Evolutionary conservation across 2,888 invertebrate species (phyloP).

Genomic region (Congeria kusceri): DNA sequence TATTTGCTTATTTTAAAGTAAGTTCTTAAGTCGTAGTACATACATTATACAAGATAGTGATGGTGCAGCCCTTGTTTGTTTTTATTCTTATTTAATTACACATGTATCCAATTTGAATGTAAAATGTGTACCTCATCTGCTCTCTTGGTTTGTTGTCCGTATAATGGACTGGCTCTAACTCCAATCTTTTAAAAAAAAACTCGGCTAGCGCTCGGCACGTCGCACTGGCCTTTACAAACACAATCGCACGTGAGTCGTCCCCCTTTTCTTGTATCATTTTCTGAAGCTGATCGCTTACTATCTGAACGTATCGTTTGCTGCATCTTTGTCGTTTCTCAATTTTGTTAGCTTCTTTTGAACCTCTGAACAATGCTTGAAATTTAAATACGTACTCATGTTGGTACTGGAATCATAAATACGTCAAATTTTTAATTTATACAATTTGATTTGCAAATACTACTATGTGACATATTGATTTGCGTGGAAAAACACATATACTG

Average conservation of each 20-base stretch:
- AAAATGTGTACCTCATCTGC: constrained; percentile 39
- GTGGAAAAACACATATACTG: no score
- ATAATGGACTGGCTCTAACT: constrained; percentile 26
- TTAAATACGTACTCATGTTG: no score
- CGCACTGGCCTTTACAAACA: constrained; percentile 73
- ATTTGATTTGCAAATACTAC: no score
- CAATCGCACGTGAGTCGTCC: constrained; percentile 64
- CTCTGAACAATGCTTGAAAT: constrained; percentile 23
- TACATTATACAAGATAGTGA: no score
- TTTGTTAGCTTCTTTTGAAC: constrained; percentile 50
- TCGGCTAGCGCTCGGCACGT: constrained; percentile 66
- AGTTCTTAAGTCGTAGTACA: no score
- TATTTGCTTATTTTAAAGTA: no score
- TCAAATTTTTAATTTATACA: no score
- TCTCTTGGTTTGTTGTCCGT: constrained; percentile 44
- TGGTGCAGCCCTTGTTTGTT: no score
- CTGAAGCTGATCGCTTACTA: constrained; percentile 53
- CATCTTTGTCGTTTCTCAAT: neutral
- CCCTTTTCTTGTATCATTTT: constrained; percentile 50
- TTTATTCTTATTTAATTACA: no score
- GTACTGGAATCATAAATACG: no score
- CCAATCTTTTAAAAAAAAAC: constrained; percentile 56
- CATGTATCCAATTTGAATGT: no score
- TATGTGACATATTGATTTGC: no score
- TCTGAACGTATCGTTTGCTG: constrained; percentile 68